Evolutionary conservation across 2,113 vertebrate species (phyloP), one percentile per base, ranked within the genome.

Genomic region (Rhipidura dahli): DNA sequence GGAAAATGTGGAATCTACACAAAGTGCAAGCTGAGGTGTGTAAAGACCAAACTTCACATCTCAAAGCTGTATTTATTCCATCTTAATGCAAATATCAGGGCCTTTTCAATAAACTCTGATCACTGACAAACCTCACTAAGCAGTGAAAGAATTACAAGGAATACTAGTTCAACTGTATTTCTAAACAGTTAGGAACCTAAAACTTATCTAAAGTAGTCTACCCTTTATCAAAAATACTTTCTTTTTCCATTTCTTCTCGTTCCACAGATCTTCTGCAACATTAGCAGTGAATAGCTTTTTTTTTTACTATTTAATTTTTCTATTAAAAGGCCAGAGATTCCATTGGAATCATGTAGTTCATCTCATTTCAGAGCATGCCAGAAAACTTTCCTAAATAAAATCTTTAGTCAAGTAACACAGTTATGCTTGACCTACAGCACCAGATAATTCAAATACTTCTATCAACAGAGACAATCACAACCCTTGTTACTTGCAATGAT

Each of bases 361-460:
- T 53, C 26, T 78, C 13, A 42, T 78, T 75, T 82, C 70, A 50
- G 33, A 87, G 44, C 60, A 90, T 27, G 39, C 70, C 85, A 92
- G 85, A 79, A 89, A 94, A 35, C 39, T 47, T 73, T 22, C 51
- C 69, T 78, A 84, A 91, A 82, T 78, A 91, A 87, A 94, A 84
- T 71, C 90, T 96, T 92, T 92, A 87, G 87, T 87, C 50, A 93
- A 93, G 39, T 59, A 93, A 87, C 23, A 26, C 42, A 39, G 85
- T 93, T 90, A 82, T 21, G 66, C 85, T 93, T 92, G 90, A 91
- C 88, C 65, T 78, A 75, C 23, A 70, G 15, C 44, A 87, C 18
- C 28, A 85, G 78, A 87, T 50, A 87, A 90, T 71, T 90, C 47
- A 91, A 70, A 84, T 75, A 82, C 61, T 93, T 92, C 50, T 54